These are phyloP conservation scores for fruit fly (Drosophila melanogaster) DNA, from an alignment of 1,140 invertebrate genomes.

Conservation along the genomic window Release_6_plus_ISO1_MT NC_004354.4:8375501-8376000, in stretches of 20 bases:
- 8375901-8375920: slow-evolving; percentile 33
- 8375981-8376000: slow-evolving; percentile 4
- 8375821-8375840: neutral
- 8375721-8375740: slow-evolving; percentile 54
- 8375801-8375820: slow-evolving; percentile 47
- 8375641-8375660: no score
- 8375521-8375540: no score
- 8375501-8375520: slow-evolving; percentile 9
- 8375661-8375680: neutral
- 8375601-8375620: no score
- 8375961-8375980: slow-evolving; percentile 22
- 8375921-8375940: slow-evolving; percentile 74
- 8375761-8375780: slow-evolving; percentile 42
- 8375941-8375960: slow-evolving; percentile 76
- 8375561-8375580: neutral
- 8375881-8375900: slow-evolving; percentile 10
- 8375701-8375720: slow-evolving; percentile 20
- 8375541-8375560: neutral
- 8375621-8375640: no score
- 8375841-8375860: neutral
- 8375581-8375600: neutral
- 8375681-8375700: neutral
- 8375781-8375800: slow-evolving; percentile 64
- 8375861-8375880: neutral
- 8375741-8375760: slow-evolving; percentile 62